phyloP scores from a whole-genome alignment of 1,140 invertebrate genomes.

The Steinernema khuongi region DNA sequence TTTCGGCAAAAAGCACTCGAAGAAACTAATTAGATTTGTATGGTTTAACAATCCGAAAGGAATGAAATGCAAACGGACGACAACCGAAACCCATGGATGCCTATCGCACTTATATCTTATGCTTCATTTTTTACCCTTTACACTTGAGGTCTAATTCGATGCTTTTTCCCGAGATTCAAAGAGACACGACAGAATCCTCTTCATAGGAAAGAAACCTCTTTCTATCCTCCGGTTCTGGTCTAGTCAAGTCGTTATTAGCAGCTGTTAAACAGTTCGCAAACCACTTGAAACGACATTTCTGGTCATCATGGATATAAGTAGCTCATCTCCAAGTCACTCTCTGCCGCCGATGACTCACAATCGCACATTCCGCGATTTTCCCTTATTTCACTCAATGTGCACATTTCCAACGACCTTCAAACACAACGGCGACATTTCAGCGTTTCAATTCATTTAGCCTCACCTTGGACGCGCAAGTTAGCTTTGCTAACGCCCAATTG shows the following conservation, averaged over 20 bases:
- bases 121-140: too few relatives aligned
- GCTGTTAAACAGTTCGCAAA: too few relatives aligned
- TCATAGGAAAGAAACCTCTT: too few relatives aligned
- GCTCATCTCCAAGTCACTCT: too few relatives aligned
- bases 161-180: not conserved
- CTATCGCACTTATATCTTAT: too few relatives aligned
- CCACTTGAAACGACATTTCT: too few relatives aligned
- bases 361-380: constrained; percentile 1
- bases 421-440: not conserved
- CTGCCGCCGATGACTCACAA: too few relatives aligned
- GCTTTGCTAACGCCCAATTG: constrained; percentile 1
- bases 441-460: not conserved
- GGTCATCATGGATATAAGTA: too few relatives aligned
- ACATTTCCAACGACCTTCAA: not conserved
- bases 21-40: not conserved
- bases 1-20: not conserved
- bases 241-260: too few relatives aligned
- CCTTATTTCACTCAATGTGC: not conserved
- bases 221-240: too few relatives aligned
- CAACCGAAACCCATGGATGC: too few relatives aligned
- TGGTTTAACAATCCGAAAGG: not conserved
- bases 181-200: too few relatives aligned
- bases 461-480: not conserved
- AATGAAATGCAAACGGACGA: not conserved
- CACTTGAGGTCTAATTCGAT: not conserved